These are phyloP conservation scores for Synaphobranchus kaupii DNA, from an alignment of 2,797 vertebrate genomes.

Conservation along the genomic window DNA sequence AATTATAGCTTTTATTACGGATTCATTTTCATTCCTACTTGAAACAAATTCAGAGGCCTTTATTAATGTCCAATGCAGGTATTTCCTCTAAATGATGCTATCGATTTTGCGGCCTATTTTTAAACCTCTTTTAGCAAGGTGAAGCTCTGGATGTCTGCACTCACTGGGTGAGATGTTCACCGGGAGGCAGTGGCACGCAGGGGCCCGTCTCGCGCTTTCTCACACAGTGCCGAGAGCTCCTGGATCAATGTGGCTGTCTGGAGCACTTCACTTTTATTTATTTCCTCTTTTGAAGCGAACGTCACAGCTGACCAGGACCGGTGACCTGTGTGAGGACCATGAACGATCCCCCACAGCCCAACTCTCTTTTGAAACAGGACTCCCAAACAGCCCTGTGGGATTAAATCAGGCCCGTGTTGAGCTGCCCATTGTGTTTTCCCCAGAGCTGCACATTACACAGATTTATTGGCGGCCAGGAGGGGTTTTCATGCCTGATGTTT, in stretches of 20 bases:
- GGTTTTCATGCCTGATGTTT: constrained; percentile 29
- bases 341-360: background rate
- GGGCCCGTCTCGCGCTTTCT: background rate
- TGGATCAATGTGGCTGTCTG: background rate
- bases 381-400: constrained; percentile 28
- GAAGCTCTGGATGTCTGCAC: background rate
- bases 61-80: background rate
- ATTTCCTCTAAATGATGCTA: background rate
- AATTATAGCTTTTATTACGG: background rate
- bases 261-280: constrained; percentile 5
- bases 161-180: background rate
- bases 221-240: background rate
- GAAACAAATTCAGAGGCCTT: background rate
- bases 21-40: background rate
- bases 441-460: constrained; percentile 44
- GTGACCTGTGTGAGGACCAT: constrained; percentile 14
- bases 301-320: background rate
- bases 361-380: constrained; percentile 25
- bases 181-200: background rate
- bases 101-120: background rate
- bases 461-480: constrained; percentile 38
- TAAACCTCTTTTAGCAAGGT: background rate
- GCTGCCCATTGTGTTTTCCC: constrained; percentile 38
- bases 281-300: constrained; percentile 13
- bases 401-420: constrained; percentile 36